phyloP scores from a whole-genome alignment of 2,113 vertebrate genomes.

The Myiozetetes cayanensis region DNA sequence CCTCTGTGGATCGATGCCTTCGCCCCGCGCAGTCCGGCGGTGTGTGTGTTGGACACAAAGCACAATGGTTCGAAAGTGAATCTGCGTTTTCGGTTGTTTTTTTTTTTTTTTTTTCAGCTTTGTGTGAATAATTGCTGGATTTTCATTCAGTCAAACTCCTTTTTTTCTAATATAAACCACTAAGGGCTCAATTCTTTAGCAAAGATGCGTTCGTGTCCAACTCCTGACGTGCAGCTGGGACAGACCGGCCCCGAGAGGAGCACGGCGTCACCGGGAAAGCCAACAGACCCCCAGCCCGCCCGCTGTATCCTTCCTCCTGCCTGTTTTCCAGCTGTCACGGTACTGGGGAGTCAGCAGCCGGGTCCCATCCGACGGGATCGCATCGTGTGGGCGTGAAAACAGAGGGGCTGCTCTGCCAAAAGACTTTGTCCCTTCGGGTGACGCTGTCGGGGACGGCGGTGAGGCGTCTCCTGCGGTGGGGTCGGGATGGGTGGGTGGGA shows the following conservation, averaged over 20 bases:
- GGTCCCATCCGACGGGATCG: neutral
- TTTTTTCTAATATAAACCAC: slow-evolving; percentile 75
- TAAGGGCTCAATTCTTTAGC: slow-evolving; percentile 81
- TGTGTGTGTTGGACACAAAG: slow-evolving; percentile 72
- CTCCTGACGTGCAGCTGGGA: slow-evolving; percentile 56
- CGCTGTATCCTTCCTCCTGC: slow-evolving; percentile 27
- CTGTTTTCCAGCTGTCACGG: neutral
- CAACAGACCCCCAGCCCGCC: slow-evolving; percentile 48
- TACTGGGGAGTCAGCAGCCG: neutral
- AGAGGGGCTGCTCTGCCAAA: neutral
- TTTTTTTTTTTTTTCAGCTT: slow-evolving; percentile 33
- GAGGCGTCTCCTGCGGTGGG: neutral
- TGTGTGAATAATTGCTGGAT: slow-evolving; percentile 74
- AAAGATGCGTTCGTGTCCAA: slow-evolving; percentile 71
- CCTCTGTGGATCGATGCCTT: slow-evolving; percentile 73
- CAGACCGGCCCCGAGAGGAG: neutral
- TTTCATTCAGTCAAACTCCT: slow-evolving; percentile 66
- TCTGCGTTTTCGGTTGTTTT: slow-evolving; percentile 3
- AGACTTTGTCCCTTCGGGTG: neutral
- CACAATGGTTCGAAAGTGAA: slow-evolving; percentile 71
- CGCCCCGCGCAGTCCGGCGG: slow-evolving; percentile 3
- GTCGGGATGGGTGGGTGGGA: neutral
- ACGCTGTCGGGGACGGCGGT: neutral
- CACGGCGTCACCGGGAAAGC: slow-evolving; percentile 19
- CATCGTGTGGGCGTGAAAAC: neutral